These are phyloP conservation scores for Penaeus chinensis DNA, from an alignment of 1,140 invertebrate species.

Conservation along the genomic window DNA sequence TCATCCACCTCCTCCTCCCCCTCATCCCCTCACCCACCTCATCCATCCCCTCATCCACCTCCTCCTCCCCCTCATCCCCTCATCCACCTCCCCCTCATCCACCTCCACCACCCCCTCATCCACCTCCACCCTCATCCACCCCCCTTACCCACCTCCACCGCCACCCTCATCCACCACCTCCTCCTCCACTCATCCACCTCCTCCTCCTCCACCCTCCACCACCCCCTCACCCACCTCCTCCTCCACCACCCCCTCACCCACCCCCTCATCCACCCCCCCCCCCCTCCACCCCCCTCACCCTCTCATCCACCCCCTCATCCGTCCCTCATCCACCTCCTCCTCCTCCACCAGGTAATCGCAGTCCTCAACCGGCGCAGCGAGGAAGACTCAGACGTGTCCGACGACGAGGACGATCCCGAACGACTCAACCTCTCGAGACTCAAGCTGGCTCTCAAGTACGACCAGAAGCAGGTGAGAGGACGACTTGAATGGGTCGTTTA, in stretches of 20 bases:
- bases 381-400: slow-evolving; percentile 64
- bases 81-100: too few relatives aligned
- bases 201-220: not conserved
- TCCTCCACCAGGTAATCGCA: slow-evolving; percentile 67
- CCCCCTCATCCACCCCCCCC: too few relatives aligned
- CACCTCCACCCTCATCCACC: too few relatives aligned
- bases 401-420: slow-evolving; percentile 61
- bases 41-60: too few relatives aligned
- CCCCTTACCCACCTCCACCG: too few relatives aligned
- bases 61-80: not conserved
- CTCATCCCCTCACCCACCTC: too few relatives aligned
- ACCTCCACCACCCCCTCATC: too few relatives aligned
- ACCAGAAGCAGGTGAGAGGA: slow-evolving; percentile 72
- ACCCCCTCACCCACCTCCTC: too few relatives aligned
- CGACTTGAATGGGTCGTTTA: not conserved
- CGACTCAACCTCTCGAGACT: slow-evolving; percentile 70
- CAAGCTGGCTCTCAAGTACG: slow-evolving; percentile 74
- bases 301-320: too few relatives aligned
- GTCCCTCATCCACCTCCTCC: not conserved
- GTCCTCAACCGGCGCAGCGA: slow-evolving; percentile 68
- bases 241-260: too few relatives aligned
- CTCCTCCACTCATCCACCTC: not conserved
- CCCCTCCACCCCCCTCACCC: not conserved
- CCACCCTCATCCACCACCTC: not conserved
- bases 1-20: too few relatives aligned